Evolutionary conservation across 2,113 vertebrate species (phyloP), one percentile per base, ranked within the genome.

Genomic region (Campylomormyrus tamandua): DNA sequence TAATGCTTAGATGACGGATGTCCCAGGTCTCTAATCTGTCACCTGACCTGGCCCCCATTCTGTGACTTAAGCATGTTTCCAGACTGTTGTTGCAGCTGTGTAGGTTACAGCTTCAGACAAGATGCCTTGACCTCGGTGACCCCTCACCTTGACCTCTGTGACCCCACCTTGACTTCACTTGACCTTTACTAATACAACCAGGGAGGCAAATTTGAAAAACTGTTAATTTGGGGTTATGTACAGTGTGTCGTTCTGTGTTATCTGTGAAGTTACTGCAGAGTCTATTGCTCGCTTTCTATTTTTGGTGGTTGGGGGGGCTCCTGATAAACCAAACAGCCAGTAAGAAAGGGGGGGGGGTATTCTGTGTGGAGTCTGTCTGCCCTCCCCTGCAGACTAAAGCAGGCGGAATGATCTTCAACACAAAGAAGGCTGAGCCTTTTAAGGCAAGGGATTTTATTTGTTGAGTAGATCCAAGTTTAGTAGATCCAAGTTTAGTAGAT

Each of bases 41-140:
- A 39, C 86, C 27, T 31, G 31, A 27, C 15, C 85, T 31, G 50
- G 4, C n/a, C 27, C 85, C 4, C 50, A 53, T 8, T 31, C 31
- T 27, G 35, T 56, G 17, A 62, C 35, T 88, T 52, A 45, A 88
- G 31, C 8, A 3, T 31, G 11, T 62, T 62, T 58, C 5, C 27
- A 83, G 77, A 83, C 15, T 88, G 35, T 88, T 88, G 13, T 88
- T 88, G 53, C 85, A 87, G 85, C 85, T 53, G 49, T n/a, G 13
- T 24, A 53, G n/a, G n/a, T 87, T 17, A 24, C 52, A 56, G 17
- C 27, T 52, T 62, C 2, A n/a, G 21, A n/a, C 21, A 8, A 24
- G 56, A 58, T n/a, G 9, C 9, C 62, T 27, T 66, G n/a, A 66
- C 24, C 24, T 62, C 58, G 2, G 24, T n/a, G 8, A 10, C 56